Percentiles rank a stretch among this genome's conserved stretches.
Conservation (phyloP, 2,797 vertebrate species). For the Lates japonicus region DNA sequence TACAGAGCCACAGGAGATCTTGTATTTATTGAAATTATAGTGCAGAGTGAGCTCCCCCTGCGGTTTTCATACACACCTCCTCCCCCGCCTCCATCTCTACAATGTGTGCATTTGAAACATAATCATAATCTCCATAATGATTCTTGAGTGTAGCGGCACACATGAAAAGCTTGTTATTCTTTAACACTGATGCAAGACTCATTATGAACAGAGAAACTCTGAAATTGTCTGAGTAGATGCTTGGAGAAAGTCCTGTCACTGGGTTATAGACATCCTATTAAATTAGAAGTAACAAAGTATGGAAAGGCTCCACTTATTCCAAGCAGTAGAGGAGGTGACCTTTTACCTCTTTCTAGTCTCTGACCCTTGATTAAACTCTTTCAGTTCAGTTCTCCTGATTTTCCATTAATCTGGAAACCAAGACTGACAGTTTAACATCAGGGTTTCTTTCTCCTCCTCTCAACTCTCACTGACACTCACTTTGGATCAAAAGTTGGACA, state of each 20-base stretch:
- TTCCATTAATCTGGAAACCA: conserved; percentile 1
- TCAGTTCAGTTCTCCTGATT: neutral
- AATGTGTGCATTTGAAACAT: conserved; percentile 39
- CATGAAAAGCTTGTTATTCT: conserved; percentile 11
- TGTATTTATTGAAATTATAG: conserved; percentile 32
- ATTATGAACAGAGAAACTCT: neutral
- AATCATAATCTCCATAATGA: conserved; percentile 35
- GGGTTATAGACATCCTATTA: neutral
- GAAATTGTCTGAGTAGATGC: neutral
- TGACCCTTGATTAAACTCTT: conserved; percentile 1
- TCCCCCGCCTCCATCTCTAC: conserved; percentile 15
- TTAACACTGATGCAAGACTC: conserved; percentile 5
- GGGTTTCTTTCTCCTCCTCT: neutral
- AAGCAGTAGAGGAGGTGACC: conserved; percentile 4
- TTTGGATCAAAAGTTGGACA: neutral
- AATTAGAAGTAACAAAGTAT: neutral
- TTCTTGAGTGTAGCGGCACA: conserved; percentile 8
- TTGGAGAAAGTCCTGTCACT: conserved; percentile 7
- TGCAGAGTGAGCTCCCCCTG: conserved; percentile 26
- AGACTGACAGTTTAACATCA: neutral
- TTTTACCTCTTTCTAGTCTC: conserved; percentile 20
- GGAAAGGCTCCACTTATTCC: neutral
- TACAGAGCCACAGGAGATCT: conserved; percentile 11
- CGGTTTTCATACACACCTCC: conserved; percentile 24
- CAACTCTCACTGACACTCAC: neutral